These are phyloP conservation scores for Eutrigla gurnardus DNA, from an alignment of 2,797 vertebrate species.

Conservation along the genomic window DNA sequence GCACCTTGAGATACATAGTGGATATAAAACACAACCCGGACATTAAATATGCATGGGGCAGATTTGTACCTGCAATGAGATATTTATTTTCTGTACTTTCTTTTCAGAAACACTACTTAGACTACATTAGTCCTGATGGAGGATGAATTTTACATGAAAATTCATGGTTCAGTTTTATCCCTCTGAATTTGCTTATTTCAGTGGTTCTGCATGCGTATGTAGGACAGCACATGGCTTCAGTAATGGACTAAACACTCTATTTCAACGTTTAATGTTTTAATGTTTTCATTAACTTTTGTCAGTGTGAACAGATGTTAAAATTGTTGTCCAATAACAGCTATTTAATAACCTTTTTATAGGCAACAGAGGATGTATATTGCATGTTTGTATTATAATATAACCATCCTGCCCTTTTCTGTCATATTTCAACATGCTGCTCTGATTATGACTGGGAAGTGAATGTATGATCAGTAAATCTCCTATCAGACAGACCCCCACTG, in stretches of 20 bases:
- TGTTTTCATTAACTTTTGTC: background rate
- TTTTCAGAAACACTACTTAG: background rate
- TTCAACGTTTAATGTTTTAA: background rate
- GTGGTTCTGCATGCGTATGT: background rate
- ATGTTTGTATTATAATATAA: no score
- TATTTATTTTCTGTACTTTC: background rate
- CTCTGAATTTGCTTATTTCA: background rate
- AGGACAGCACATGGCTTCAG: background rate
- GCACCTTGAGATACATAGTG: background rate
- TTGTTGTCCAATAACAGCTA: background rate
- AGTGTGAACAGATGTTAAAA: background rate
- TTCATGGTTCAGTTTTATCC: background rate
- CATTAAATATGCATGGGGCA: slow-evolving; percentile 32
- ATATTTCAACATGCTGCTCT: background rate
- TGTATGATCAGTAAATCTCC: background rate
- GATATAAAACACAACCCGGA: slow-evolving; percentile 11
- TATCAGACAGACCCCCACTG: slow-evolving; percentile 2
- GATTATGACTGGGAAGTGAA: background rate
- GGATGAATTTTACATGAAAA: background rate
- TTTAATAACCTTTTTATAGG: no score
- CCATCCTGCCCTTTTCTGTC: background rate
- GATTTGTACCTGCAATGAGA: slow-evolving; percentile 26
- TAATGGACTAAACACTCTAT: background rate
- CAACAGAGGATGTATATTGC: no score
- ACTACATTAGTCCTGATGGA: background rate